phyloP scores from a whole-genome alignment of 2,113 vertebrate species.

The Vireo altiloquus region DNA sequence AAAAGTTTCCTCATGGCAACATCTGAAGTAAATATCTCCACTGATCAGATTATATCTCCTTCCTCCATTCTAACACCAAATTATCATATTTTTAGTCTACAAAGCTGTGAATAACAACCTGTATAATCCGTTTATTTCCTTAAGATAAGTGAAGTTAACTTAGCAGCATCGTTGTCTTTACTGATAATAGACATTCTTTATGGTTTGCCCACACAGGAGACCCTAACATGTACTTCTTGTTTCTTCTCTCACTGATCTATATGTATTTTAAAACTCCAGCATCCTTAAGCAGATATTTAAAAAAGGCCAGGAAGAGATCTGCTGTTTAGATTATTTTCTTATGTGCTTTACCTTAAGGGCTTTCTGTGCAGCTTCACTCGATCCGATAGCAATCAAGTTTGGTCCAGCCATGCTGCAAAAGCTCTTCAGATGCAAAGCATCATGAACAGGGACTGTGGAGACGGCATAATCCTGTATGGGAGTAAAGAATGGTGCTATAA shows the following conservation, averaged over 20 bases:
- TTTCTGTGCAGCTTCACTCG: constrained; percentile 93
- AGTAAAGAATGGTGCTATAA: constrained; percentile 31
- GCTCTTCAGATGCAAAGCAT: constrained; percentile 90
- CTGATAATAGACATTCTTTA: background rate
- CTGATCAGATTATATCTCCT: background rate
- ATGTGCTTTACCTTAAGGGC: constrained; percentile 85
- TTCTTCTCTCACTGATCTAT: background rate
- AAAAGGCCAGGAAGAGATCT: background rate
- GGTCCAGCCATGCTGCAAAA: constrained; percentile 99
- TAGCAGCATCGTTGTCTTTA: background rate
- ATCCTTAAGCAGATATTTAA: background rate
- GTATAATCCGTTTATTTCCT: background rate
- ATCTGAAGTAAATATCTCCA: background rate
- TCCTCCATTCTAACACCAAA: background rate
- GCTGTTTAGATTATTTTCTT: background rate
- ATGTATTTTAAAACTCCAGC: background rate
- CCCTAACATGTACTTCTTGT: background rate
- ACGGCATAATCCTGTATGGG: constrained; percentile 86
- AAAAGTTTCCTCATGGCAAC: background rate
- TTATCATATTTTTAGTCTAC: background rate
- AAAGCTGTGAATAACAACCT: background rate
- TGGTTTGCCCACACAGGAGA: background rate
- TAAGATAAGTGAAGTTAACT: background rate
- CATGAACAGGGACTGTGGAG: constrained; percentile 87
- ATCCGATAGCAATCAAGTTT: constrained; percentile 91